phyloP scores from a whole-genome alignment of 2,113 vertebrate species.

The Todiramphus saurophagus region DNA sequence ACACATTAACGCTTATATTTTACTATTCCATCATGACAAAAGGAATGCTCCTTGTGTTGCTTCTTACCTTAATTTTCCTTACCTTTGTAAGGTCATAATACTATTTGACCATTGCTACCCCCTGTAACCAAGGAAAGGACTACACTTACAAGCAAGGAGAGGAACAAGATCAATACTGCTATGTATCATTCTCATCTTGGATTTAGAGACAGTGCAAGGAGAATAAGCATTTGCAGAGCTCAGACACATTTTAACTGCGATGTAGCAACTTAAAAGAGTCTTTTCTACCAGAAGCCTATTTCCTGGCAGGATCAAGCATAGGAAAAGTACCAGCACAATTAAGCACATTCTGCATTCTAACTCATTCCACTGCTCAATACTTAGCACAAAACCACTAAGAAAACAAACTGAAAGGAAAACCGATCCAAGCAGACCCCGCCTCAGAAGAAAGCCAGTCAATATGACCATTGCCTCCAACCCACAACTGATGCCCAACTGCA shows the following conservation, averaged over 20 bases:
- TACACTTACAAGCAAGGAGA: background rate
- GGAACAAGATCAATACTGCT: background rate
- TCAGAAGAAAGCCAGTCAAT: background rate
- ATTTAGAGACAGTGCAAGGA: background rate
- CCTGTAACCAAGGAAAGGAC: background rate
- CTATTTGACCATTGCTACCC: background rate
- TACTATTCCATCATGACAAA: background rate
- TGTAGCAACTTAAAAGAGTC: background rate
- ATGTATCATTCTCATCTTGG: background rate
- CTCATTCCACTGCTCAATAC: background rate
- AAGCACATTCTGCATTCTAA: background rate
- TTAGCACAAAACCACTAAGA: background rate
- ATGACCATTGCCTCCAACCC: background rate
- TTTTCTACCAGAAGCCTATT: background rate
- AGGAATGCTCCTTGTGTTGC: background rate
- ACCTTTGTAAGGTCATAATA: background rate
- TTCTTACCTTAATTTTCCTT: background rate
- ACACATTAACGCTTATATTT: background rate
- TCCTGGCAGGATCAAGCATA: background rate
- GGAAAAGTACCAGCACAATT: background rate
- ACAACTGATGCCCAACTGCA: background rate
- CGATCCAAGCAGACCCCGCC: background rate
- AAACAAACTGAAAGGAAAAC: background rate
- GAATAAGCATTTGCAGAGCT: background rate
- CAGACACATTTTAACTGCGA: background rate